phyloP scores from a whole-genome alignment of 2,113 vertebrate species.

The Rafetus swinhoei region DNA sequence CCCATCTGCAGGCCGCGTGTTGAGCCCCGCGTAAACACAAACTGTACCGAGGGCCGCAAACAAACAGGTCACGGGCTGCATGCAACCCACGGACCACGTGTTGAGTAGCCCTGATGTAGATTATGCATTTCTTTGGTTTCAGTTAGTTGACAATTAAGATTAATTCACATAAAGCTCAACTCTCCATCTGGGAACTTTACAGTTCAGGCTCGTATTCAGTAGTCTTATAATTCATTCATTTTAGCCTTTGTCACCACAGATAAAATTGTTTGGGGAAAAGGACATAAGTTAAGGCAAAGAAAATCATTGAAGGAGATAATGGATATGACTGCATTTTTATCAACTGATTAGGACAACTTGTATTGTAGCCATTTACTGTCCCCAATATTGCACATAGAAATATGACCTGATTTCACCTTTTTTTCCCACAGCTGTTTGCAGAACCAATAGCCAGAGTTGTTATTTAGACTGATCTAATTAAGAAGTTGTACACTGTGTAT shows the following conservation, averaged over 20 bases:
- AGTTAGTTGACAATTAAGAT: constrained; percentile 4
- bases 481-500: not conserved
- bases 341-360: not conserved
- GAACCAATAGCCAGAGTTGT: not conserved
- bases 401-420: not conserved
- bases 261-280: not conserved
- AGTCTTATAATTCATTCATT: not conserved
- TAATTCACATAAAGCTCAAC: not conserved
- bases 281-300: not conserved
- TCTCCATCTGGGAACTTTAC: not conserved
- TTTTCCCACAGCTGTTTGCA: not conserved
- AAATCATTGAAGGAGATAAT: not conserved
- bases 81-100: too few species aligned
- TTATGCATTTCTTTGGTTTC: not conserved
- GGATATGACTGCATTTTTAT: not conserved
- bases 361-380: not conserved
- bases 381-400: not conserved
- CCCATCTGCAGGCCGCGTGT: too few species aligned
- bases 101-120: not conserved
- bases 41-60: too few species aligned
- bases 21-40: too few species aligned
- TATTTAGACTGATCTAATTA: not conserved
- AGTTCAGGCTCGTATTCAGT: not conserved
- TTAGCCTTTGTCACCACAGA: not conserved
- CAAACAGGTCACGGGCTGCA: too few species aligned